These are phyloP conservation scores for Acronicta psi DNA, from an alignment of 2,888 invertebrate genomes.

Conservation along the genomic window DNA sequence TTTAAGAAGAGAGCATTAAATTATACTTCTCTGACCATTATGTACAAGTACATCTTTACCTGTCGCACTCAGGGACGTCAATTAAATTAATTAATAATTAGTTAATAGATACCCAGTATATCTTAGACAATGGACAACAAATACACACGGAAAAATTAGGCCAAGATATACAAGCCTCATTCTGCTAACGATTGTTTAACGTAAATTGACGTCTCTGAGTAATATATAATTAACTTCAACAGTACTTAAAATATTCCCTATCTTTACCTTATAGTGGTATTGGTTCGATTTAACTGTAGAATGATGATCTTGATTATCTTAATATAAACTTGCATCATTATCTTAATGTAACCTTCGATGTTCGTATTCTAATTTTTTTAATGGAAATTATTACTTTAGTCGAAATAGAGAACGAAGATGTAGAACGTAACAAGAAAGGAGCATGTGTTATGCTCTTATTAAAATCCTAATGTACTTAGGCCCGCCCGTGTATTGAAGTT, in stretches of 20 bases:
- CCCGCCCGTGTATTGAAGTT: slow-evolving; percentile 89
- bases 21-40: slow-evolving; percentile 17
- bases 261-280: slow-evolving; percentile 48
- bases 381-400: too few species aligned
- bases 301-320: slow-evolving; percentile 47
- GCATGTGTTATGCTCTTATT: slow-evolving; percentile 82
- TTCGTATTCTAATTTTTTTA: slow-evolving; percentile 66
- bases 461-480: slow-evolving; percentile 88
- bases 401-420: too few species aligned
- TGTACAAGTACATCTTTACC: slow-evolving; percentile 12
- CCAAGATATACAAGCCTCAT: too few species aligned
- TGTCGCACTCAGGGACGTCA: too few species aligned
- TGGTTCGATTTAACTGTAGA: slow-evolving; percentile 24
- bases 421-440: slow-evolving; percentile 64
- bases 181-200: too few species aligned
- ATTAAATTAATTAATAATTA: too few species aligned
- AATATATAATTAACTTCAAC: slow-evolving; percentile 6
- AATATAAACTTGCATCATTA: slow-evolving; percentile 59
- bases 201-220: too few species aligned
- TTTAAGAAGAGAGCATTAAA: too few species aligned
- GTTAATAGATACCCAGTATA: too few species aligned
- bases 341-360: slow-evolving; percentile 68
- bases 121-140: too few species aligned
- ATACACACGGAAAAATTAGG: too few species aligned
- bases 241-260: slow-evolving; percentile 53